A percentile compares a stretch with the other conserved stretches of the same genome.
phyloP scores from a whole-genome alignment of 2,888 invertebrate genomes.

The Phrixothrix hirtus region DNA sequence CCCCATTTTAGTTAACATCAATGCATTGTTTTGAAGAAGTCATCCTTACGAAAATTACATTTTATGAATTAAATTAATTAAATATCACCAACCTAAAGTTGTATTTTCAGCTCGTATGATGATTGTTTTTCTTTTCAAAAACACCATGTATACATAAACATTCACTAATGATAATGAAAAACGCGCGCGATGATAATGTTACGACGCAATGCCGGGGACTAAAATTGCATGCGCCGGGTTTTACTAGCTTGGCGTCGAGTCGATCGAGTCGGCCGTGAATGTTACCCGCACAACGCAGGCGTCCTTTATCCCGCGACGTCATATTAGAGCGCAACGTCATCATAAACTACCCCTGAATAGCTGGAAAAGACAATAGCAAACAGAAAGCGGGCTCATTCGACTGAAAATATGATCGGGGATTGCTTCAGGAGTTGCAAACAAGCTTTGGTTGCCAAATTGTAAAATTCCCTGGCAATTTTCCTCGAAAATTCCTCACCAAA shows the following conservation, averaged over 20 bases:
- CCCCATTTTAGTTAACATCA: no score
- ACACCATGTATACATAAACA: constrained; percentile 28
- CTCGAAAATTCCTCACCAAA: no score
- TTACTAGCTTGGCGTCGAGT: constrained; percentile 44
- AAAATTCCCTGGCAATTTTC: no score
- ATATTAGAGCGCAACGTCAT: constrained; percentile 43
- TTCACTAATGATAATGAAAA: constrained; percentile 28
- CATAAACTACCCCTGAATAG: constrained; percentile 37
- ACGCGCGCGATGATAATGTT: constrained; percentile 15
- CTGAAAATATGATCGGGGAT: constrained; percentile 14
- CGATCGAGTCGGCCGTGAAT: constrained; percentile 51
- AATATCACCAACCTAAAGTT: no score
- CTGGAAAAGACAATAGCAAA: constrained; percentile 28
- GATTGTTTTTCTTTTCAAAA: no score
- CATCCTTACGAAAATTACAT: no score
- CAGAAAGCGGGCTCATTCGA: constrained; percentile 18
- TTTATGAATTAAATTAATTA: no score
- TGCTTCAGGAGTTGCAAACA: background rate
- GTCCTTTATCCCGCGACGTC: constrained; percentile 45
- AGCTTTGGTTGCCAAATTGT: background rate
- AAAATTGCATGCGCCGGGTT: constrained; percentile 43
- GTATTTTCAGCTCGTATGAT: no score
- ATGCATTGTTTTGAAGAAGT: no score
- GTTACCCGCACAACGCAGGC: constrained; percentile 44
- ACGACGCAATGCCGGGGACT: constrained; percentile 38